These are phyloP conservation scores for Oryzias javanicus DNA, from an alignment of 2,113 vertebrate genomes.

Conservation along the genomic window DNA sequence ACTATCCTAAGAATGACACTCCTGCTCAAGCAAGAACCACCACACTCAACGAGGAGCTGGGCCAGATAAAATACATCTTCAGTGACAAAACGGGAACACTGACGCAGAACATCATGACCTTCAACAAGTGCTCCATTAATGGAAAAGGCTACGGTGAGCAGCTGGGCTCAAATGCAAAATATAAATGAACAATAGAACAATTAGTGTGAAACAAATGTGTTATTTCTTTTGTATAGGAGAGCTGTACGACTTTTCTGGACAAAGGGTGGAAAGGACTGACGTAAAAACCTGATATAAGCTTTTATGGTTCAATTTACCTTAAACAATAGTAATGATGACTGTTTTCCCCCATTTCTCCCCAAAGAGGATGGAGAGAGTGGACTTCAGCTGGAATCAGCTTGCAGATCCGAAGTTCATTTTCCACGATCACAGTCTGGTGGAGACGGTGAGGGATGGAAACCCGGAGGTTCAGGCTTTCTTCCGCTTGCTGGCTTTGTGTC, in stretches of 20 bases:
- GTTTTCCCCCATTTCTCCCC: background rate
- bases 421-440: conserved; percentile 86
- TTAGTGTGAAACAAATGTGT: background rate
- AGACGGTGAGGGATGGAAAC: conserved; percentile 78
- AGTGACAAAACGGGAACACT: conserved; percentile 97
- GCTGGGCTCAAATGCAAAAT: background rate
- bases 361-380: conserved; percentile 82
- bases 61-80: conserved; percentile 96
- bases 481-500: conserved; percentile 88
- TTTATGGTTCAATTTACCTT: no score
- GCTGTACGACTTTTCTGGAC: conserved; percentile 72
- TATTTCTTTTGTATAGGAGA: conserved; percentile 73
- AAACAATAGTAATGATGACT: background rate
- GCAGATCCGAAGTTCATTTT: conserved; percentile 89
- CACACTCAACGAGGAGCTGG: conserved; percentile 94
- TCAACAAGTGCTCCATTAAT: conserved; percentile 92
- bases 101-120: conserved; percentile 96
- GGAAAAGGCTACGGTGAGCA: conserved; percentile 83
- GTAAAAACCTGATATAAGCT: conserved; percentile 65
- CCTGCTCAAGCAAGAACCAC: conserved; percentile 91
- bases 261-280: conserved; percentile 79
- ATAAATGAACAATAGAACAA: background rate
- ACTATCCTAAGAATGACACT: conserved; percentile 80
- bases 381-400: conserved; percentile 88
- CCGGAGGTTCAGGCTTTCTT: conserved; percentile 81